These are phyloP conservation scores for Okamejei kenojei DNA, from an alignment of 2,797 vertebrate species.

Conservation along the genomic window DNA sequence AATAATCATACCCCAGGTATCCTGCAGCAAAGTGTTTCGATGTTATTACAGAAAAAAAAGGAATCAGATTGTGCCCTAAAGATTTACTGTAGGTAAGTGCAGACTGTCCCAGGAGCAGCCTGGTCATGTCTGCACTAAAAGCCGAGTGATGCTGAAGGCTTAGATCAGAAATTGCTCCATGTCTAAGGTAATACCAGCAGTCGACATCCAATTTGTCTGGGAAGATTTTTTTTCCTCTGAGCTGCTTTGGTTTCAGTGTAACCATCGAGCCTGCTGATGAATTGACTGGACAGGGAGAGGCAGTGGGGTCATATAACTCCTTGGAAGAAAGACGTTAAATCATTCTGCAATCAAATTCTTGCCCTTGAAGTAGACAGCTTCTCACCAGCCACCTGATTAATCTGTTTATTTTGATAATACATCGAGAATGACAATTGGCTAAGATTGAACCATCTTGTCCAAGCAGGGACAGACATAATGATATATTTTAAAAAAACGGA, in stretches of 20 bases:
- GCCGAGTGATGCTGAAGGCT: conserved; percentile 19
- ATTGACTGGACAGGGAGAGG: conserved; percentile 31
- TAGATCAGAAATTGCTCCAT: conserved; percentile 20
- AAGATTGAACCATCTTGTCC: neutral
- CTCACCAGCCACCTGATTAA: conserved; percentile 28
- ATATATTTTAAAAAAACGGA: neutral
- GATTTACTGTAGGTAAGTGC: neutral
- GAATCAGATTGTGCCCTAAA: neutral
- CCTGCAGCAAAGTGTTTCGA: conserved; percentile 12
- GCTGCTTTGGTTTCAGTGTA: conserved; percentile 13
- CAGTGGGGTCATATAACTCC: conserved; percentile 30
- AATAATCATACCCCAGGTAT: neutral
- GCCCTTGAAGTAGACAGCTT: conserved; percentile 26
- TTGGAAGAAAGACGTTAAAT: conserved; percentile 29
- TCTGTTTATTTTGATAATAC: conserved; percentile 17
- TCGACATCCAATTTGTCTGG: conserved; percentile 30
- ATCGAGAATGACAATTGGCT: conserved; percentile 8
- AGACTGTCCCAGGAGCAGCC: conserved; percentile 3
- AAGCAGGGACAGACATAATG: neutral
- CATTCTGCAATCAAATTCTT: conserved; percentile 30
- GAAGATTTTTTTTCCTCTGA: neutral
- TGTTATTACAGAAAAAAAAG: neutral
- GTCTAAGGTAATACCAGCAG: conserved; percentile 23
- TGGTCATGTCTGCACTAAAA: conserved; percentile 6
- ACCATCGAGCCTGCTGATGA: conserved; percentile 7